Evolutionary conservation across 2,797 vertebrate genomes (phyloP), one percentile per base, ranked within the genome.

Genomic region (Sebastes nivosus): DNA sequence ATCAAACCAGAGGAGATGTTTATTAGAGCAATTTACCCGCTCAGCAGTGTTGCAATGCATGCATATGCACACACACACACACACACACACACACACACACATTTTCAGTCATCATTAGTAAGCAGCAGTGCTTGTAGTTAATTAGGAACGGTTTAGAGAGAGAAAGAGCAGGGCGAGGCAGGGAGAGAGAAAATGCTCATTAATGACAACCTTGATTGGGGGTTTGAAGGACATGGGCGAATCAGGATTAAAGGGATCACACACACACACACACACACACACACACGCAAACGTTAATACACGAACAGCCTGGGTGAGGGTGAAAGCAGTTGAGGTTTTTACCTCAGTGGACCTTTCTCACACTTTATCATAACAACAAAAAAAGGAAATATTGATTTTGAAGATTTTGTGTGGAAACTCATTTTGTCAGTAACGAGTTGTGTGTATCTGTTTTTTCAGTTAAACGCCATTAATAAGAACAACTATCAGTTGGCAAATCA

Each of bases 161-260:
- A 75, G 76, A 78, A 75, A 54, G 77, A 68, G 69, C 27, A 81
- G 71, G 67, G 70, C 2, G 24, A 65, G 36, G 38, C 58, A 70
- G 42, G 74, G 72, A 75, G 67, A 81, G 76, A 85, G 81, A 85
- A 89, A 88, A 82, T 32, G 75, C 86, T 92, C 86, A 92, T 93
- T 90, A 91, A 92, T 89, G 79, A 78, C 90, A 89, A 92, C 89
- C 93, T 93, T 92, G 92, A 91, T 89, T 86, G 82, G 72, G 72
- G 72, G 67, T 85, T 84, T 93, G 89, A 93, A 94, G 92, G 92
- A 92, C 87, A 71, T 72, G 61, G 76, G 64, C 79, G 78, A 87
- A 80, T 73, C 86, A 79, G 88, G 84, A 91, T 92, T 90, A 91
- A 88, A 87, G 67, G 68, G 85, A 88, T 92, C 82, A 81, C 60